Base-by-base conservation (phyloP, 2,888 invertebrate species). In the Oegoconia quadripuncta region DNA sequence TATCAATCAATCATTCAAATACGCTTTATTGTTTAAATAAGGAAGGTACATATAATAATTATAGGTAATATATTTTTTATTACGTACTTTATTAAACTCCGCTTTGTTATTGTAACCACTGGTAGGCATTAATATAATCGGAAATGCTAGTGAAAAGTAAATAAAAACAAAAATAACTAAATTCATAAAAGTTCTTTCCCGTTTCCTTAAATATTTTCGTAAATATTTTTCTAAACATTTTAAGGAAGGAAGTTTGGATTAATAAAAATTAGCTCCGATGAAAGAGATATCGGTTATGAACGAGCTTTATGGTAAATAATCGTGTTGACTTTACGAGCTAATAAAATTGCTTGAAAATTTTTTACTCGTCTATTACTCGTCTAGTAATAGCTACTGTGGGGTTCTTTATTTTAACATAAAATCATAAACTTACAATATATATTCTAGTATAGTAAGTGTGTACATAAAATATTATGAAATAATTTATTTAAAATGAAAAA, bases 201-300 rank as follows among this genome's bases (percentile, higher is more conserved):
- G 46, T 46, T 40, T 44, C 43, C 50, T 48, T 41, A 55, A 49
- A 50, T 50, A 15, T 33, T 27, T 26, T 27, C n/a, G 11, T 15
- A 5, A 40, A 48, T 54, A 61, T 63, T 55, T 55, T 55, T n/a
- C n/a, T n/a, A n/a, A n/a, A n/a, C n/a, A n/a, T n/a, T 55, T 49
- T 47, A 51, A 55, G 59, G 59, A 63, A 67, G 59, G 56, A 55
- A 55, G 55, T 37, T 23, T 28, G 13, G 8, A 30, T 20, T 52
- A 49, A 61, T 66, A 55, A n/a, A n/a, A n/a, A 65, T 66, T 57
- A 63, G 45, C 47, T 53, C 40, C 50, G 48, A 55, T 51, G 56
- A 58, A 64, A 56, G 55, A 48, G 43, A 56, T 59, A 55, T 59
- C 47, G 50, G 55, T 52, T 54, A 57, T 61, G 63, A 65, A 60